Conservation (phyloP, 2,113 vertebrate species). For the Odontophorus gujanensis region DNA sequence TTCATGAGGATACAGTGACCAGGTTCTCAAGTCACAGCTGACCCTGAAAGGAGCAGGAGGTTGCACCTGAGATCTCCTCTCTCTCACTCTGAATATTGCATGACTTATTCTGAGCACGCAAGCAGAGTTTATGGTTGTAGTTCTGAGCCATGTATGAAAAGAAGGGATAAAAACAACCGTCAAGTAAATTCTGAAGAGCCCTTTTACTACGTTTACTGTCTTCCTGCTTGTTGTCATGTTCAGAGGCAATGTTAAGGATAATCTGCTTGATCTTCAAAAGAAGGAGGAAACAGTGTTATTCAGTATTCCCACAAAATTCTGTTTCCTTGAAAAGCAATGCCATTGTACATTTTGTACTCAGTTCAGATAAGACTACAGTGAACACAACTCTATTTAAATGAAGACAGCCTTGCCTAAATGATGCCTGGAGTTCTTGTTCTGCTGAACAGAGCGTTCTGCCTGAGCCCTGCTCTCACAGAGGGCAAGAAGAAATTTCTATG, state of each 20-base stretch:
- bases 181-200: neutral
- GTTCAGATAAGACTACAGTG: neutral
- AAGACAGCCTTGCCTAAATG: neutral
- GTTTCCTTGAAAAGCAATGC: neutral
- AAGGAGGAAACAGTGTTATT: neutral
- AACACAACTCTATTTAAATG: neutral
- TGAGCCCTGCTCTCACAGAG: neutral
- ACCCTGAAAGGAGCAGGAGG: neutral
- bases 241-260: neutral
- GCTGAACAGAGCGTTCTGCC: neutral
- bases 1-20: neutral
- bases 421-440: neutral
- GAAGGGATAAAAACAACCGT: neutral
- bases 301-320: neutral
- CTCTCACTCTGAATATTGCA: neutral
- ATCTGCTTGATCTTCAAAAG: conserved; percentile 15
- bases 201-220: conserved; percentile 3
- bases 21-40: neutral
- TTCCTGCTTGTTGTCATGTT: neutral
- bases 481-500: neutral
- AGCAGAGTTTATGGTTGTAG: neutral
- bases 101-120: neutral
- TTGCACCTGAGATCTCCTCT: neutral
- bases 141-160: neutral
- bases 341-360: neutral